Conservation (phyloP, 2,888 invertebrate genomes). For the Leucophora obtusa region DNA sequence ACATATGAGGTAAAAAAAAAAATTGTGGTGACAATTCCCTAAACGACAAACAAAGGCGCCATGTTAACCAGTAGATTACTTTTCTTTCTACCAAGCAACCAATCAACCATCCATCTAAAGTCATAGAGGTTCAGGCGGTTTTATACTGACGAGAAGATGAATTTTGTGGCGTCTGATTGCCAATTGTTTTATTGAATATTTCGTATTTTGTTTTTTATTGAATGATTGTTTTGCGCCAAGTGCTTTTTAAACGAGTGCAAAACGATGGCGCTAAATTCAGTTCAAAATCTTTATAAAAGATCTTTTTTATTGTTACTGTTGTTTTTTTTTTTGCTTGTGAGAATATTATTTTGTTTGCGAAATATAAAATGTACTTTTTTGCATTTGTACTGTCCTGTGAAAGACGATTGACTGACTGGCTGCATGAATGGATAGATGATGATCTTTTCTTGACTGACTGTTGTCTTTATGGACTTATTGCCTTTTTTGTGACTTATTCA, state of each 20-base stretch:
- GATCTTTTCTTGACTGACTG: constrained; percentile 18
- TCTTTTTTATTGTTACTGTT: neutral
- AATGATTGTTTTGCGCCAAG: constrained; percentile 51
- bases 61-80: constrained; percentile 69
- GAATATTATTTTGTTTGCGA: constrained; percentile 50
- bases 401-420: neutral
- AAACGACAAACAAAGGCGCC: constrained; percentile 71
- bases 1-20: constrained; percentile 15
- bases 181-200: constrained; percentile 68
- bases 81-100: constrained; percentile 1
- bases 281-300: constrained; percentile 48
- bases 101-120: constrained; percentile 27
- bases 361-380: constrained; percentile 43
- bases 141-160: constrained; percentile 70
- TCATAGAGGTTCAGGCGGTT: constrained; percentile 40
- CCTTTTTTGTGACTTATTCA: constrained; percentile 55
- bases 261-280: constrained; percentile 64
- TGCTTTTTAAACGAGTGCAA: constrained; percentile 59
- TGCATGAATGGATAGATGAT: neutral
- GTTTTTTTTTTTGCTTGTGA: constrained; percentile 47
- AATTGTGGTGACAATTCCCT: constrained; percentile 74
- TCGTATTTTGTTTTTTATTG: constrained; percentile 66
- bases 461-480: constrained; percentile 42
- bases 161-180: constrained; percentile 69
- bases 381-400: constrained; percentile 54